phyloP scores from a whole-genome alignment of 2,113 vertebrate genomes.

The Archocentrus centrarchus region DNA sequence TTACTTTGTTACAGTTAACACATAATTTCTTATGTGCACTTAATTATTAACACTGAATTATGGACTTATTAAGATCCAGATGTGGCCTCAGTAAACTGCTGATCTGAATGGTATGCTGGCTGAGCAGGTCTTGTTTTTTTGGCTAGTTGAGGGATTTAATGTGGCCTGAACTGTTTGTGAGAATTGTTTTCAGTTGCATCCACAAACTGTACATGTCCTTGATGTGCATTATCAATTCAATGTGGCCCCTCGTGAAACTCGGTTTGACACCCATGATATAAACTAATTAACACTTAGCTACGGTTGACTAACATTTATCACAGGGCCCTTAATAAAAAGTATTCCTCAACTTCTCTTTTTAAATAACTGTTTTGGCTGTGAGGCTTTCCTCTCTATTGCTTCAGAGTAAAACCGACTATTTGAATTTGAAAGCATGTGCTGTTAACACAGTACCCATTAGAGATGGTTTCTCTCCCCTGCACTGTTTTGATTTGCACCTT shows the following conservation, averaged over 20 bases:
- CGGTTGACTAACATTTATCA: not conserved
- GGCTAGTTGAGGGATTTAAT: not conserved
- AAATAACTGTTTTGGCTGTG: not conserved
- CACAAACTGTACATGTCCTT: not conserved
- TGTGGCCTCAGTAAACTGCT: not conserved
- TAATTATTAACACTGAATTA: not conserved
- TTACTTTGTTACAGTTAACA: not conserved
- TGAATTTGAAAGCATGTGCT: not conserved
- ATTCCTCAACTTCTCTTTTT: accelerated
- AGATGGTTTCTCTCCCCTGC: not conserved
- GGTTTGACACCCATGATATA: not conserved
- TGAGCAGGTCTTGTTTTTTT: not conserved
- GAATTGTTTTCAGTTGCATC: not conserved
- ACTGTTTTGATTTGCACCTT: not conserved
- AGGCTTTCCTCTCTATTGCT: not conserved
- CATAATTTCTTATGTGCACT: not conserved
- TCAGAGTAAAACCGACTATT: not conserved
- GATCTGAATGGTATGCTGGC: not conserved
- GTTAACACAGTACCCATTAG: too few relatives aligned
- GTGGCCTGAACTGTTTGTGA: not conserved
- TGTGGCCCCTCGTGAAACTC: not conserved
- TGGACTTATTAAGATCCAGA: not conserved
- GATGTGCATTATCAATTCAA: not conserved
- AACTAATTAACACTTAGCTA: not conserved
- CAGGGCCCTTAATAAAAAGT: not conserved